Conservation (phyloP, 2,888 invertebrate genomes). For the Rhopalosiphum nymphaeae region DNA sequence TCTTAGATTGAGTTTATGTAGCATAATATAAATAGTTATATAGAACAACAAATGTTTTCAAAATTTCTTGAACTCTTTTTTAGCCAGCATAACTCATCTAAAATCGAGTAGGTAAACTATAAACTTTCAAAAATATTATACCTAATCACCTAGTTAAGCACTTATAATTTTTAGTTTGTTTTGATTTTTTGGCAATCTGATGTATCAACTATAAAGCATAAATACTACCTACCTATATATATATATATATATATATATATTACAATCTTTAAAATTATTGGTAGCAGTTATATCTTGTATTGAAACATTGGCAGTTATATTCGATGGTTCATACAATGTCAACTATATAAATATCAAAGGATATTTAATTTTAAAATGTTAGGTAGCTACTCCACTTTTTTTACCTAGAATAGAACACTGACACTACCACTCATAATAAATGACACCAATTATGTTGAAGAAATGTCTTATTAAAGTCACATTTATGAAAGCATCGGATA, state of each 20-base stretch:
- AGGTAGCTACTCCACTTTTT: conserved; percentile 27
- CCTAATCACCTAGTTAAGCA: conserved; percentile 22
- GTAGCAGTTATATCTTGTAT: conserved; percentile 63
- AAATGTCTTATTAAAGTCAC: not conserved
- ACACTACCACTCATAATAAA: not conserved
- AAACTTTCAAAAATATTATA: conserved; percentile 64
- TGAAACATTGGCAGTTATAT: conserved; percentile 64
- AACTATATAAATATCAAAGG: conserved; percentile 65
- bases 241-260: not conserved
- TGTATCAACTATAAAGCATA: conserved; percentile 52
- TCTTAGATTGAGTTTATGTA: not conserved
- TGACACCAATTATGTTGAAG: not conserved
- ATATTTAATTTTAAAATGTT: conserved; percentile 12
- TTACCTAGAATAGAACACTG: not conserved
- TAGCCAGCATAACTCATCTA: conserved; percentile 65
- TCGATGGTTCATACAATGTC: conserved; percentile 65
- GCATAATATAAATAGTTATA: conserved; percentile 66
- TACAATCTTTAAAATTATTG: conserved; percentile 65
- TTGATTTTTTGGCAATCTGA: conserved; percentile 66
- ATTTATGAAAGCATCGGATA: not conserved
- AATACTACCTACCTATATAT: conserved; percentile 52
- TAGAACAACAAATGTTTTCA: conserved; percentile 64
- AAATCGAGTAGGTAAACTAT: conserved; percentile 51
- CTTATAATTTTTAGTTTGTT: conserved; percentile 60
- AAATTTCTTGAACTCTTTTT: conserved; percentile 63